Conservation (phyloP, 2,888 invertebrate genomes). For the Pseudococcus viburni region DNA sequence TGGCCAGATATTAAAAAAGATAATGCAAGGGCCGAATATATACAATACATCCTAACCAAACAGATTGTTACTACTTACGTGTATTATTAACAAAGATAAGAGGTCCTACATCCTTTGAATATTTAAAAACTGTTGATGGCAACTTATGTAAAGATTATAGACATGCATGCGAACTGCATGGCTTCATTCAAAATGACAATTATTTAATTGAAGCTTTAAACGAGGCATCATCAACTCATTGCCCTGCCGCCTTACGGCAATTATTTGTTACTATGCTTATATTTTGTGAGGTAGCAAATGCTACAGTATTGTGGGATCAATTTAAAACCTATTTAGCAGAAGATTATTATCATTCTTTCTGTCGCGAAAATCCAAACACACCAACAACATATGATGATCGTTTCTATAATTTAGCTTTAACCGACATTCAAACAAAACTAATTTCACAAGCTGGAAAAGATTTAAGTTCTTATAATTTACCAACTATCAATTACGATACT, state of each 20-base stretch:
- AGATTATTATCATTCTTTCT: slow-evolving; percentile 69
- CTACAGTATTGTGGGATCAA: slow-evolving; percentile 69
- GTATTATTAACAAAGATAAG: slow-evolving; percentile 68
- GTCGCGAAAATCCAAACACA: slow-evolving; percentile 69
- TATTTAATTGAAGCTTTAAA: slow-evolving; percentile 67
- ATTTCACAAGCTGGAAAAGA: too few species aligned
- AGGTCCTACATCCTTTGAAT: slow-evolving; percentile 69
- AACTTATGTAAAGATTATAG: slow-evolving; percentile 68
- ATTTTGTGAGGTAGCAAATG: slow-evolving; percentile 69
- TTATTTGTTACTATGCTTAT: slow-evolving; percentile 70
- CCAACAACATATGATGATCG: too few species aligned
- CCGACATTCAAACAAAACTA: too few species aligned
- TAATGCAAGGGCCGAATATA: slow-evolving; percentile 50
- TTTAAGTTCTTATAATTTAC: too few species aligned
- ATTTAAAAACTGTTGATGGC: slow-evolving; percentile 70
- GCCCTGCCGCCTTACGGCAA: slow-evolving; percentile 69
- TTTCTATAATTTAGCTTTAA: too few species aligned
- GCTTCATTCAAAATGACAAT: slow-evolving; percentile 69
- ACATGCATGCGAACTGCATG: slow-evolving; percentile 69
- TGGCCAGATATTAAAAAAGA: slow-evolving; percentile 36
- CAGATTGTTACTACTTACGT: slow-evolving; percentile 69
- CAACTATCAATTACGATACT: too few species aligned
- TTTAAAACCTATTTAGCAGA: slow-evolving; percentile 69
- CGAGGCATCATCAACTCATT: slow-evolving; percentile 68
- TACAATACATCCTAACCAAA: slow-evolving; percentile 64